Evolutionary conservation across 2,888 invertebrate genomes (phyloP).

Genomic region (Ophion obscuratus): DNA sequence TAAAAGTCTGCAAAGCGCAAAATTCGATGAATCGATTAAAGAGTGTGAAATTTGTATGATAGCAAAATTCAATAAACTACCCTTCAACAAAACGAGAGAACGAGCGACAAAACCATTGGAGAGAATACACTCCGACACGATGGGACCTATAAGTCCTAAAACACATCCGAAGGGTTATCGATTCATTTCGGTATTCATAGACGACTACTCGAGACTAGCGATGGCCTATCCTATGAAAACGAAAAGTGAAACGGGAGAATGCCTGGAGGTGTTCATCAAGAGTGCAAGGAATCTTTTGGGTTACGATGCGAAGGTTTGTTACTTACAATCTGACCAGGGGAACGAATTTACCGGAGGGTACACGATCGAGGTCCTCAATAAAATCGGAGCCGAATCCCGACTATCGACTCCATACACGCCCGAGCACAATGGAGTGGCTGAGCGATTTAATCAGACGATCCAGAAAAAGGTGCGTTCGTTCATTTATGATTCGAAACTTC

Average conservation of each 20-base stretch:
- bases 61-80: slow-evolving; percentile 69
- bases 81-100: slow-evolving; percentile 56
- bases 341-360: slow-evolving; percentile 66
- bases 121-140: slow-evolving; percentile 63
- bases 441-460: slow-evolving; percentile 65
- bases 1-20: slow-evolving; percentile 59
- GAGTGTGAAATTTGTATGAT: slow-evolving; percentile 70
- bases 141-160: slow-evolving; percentile 59
- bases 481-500: slow-evolving; percentile 64
- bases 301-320: slow-evolving; percentile 70
- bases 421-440: slow-evolving; percentile 65
- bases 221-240: slow-evolving; percentile 60
- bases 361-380: slow-evolving; percentile 58
- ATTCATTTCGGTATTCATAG: slow-evolving; percentile 66
- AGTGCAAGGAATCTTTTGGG: slow-evolving; percentile 70
- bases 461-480: slow-evolving; percentile 60
- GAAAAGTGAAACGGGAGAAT: slow-evolving; percentile 63
- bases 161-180: slow-evolving; percentile 61
- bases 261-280: slow-evolving; percentile 64
- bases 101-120: slow-evolving; percentile 51
- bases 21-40: slow-evolving; percentile 66
- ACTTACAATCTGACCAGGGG: slow-evolving; percentile 69
- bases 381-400: slow-evolving; percentile 41
- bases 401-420: slow-evolving; percentile 60
- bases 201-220: slow-evolving; percentile 67